Conservation (phyloP, 2,888 invertebrate genomes). For the Andrena marginata region DNA sequence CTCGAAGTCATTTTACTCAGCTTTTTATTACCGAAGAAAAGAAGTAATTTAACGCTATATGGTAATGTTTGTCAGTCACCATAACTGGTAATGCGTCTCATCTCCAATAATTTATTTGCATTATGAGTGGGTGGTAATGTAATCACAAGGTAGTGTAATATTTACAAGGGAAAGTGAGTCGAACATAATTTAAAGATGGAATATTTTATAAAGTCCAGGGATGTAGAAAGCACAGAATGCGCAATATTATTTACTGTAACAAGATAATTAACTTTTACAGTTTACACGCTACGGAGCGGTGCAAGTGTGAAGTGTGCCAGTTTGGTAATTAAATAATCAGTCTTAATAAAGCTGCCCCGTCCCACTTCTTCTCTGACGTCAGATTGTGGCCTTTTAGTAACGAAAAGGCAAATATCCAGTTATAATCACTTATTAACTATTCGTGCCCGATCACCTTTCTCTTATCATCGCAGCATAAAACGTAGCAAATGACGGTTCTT, state of each 20-base stretch:
- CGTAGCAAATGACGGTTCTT: neutral
- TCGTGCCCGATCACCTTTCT: neutral
- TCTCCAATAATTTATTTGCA: no score
- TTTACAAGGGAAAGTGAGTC: neutral
- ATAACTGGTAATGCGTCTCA: no score
- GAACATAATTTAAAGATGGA: neutral
- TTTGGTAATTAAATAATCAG: slow-evolving; percentile 36
- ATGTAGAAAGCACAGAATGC: neutral
- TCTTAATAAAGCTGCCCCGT: slow-evolving; percentile 13
- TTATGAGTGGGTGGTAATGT: no score
- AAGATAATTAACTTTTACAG: neutral
- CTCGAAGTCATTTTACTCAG: no score
- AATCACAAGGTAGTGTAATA: no score
- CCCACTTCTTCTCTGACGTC: slow-evolving; percentile 37
- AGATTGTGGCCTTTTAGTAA: slow-evolving; percentile 6
- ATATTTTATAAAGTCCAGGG: neutral
- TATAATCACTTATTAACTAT: slow-evolving; percentile 35
- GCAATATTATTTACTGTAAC: neutral
- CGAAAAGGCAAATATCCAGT: slow-evolving; percentile 2
- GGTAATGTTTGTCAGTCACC: no score
- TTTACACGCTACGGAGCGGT: neutral
- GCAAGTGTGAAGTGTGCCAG: slow-evolving; percentile 5
- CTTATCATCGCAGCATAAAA: neutral
- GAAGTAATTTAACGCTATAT: no score
- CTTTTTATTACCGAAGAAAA: no score